These are phyloP conservation scores for Centropus unirufus DNA, from an alignment of 2,113 vertebrate species.

Conservation along the genomic window DNA sequence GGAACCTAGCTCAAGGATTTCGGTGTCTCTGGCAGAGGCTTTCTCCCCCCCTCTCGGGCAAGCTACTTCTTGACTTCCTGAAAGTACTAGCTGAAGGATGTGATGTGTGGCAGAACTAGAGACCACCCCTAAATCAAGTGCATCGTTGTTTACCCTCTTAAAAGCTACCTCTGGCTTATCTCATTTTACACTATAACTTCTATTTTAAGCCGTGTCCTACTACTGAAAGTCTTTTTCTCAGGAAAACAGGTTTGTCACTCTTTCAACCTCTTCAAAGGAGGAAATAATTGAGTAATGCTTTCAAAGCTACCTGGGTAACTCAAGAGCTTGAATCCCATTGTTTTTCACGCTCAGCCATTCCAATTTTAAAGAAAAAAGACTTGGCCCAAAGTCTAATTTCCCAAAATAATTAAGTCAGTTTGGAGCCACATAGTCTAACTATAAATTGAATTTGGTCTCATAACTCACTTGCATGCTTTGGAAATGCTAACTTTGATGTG, in stretches of 20 bases:
- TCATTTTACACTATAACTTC: neutral
- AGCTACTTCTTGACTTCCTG: neutral
- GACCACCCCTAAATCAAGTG: neutral
- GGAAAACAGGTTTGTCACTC: neutral
- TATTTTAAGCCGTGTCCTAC: neutral
- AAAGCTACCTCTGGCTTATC: neutral
- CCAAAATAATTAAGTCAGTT: neutral
- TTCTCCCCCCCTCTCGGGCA: neutral
- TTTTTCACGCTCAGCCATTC: neutral
- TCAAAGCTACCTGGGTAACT: neutral
- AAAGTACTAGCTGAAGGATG: neutral
- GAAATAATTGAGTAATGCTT: neutral
- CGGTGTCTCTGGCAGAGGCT: neutral
- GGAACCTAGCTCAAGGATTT: neutral
- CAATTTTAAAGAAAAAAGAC: neutral
- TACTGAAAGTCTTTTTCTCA: neutral
- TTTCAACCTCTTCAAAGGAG: neutral
- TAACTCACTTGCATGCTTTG: neutral
- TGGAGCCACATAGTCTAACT: slow-evolving; percentile 9
- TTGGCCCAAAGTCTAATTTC: slow-evolving; percentile 2
- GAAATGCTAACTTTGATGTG: neutral
- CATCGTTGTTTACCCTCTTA: neutral
- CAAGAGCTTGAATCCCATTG: neutral
- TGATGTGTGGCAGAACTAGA: neutral
- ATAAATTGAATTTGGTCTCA: neutral